A percentile compares a stretch with the other conserved stretches of the same genome.
Evolutionary conservation across 2,113 vertebrate species (phyloP).

Genomic region (Chloroceryle aenea): DNA sequence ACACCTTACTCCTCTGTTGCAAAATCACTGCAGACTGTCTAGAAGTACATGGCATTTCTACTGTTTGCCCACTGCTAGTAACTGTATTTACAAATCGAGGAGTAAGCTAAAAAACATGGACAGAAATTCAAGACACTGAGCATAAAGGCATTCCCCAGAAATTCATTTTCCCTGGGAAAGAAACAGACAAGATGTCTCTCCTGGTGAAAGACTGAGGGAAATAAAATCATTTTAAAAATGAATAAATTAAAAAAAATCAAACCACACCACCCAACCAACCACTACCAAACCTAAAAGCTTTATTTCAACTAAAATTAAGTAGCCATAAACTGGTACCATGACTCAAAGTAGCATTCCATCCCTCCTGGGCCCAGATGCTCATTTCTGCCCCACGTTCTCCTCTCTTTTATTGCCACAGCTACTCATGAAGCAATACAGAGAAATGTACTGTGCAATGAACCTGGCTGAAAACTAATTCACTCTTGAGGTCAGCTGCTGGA

Average conservation of each 20-base stretch:
- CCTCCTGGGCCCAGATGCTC: background rate
- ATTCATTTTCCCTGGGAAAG: background rate
- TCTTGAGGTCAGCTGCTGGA: background rate
- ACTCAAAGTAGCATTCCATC: background rate
- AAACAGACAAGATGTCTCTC: background rate
- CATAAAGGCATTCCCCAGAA: background rate
- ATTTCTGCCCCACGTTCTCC: background rate
- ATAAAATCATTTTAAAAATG: background rate
- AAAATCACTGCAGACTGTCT: background rate
- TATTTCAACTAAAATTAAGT: background rate
- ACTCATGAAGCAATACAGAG: accelerated
- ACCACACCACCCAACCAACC: too few relatives aligned
- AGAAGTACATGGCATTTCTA: background rate
- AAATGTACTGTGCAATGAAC: background rate
- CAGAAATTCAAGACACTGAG: background rate
- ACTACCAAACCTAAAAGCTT: background rate
- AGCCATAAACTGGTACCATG: background rate
- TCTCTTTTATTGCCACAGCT: background rate
- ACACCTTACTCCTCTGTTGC: background rate
- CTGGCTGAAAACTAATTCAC: background rate
- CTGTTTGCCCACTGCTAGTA: background rate
- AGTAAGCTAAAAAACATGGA: background rate
- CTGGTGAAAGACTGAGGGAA: background rate
- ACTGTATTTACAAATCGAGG: background rate
- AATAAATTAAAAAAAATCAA: too few relatives aligned